Evolutionary conservation across 1,140 invertebrate species (phyloP).

Genomic region (Phymastichus coffea): DNA sequence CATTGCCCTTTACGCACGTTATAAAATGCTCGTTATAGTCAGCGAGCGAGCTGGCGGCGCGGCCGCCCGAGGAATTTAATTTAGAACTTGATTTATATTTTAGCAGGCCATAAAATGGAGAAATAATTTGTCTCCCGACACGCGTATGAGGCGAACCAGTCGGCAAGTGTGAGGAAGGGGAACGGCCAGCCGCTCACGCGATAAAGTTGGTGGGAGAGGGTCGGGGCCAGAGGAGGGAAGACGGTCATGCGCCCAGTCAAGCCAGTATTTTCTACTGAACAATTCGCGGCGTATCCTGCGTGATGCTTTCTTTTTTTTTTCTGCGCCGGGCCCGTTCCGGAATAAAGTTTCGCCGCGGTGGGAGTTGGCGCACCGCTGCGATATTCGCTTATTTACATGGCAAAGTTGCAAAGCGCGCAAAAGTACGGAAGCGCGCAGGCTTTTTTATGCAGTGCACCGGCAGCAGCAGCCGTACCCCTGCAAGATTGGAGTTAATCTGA

Average conservation of each 20-base stretch:
- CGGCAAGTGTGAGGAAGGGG: background rate
- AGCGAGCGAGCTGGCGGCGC: conserved; percentile 14
- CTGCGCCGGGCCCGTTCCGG: background rate
- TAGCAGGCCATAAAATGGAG: conserved; percentile 54
- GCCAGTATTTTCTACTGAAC: background rate
- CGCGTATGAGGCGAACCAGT: conserved; percentile 46
- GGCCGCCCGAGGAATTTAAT: conserved; percentile 50
- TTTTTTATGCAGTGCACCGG: background rate
- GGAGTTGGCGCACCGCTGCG: too few species aligned
- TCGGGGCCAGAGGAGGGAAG: background rate
- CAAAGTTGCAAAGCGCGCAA: background rate
- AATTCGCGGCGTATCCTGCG: background rate
- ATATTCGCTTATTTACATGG: too few species aligned
- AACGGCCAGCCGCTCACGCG: background rate
- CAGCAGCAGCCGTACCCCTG: background rate
- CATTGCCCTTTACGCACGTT: conserved; percentile 33
- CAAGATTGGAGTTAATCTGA: conserved; percentile 5
- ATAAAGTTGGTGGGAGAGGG: conserved; percentile 1
- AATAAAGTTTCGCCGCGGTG: too few species aligned
- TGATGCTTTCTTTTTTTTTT: background rate
- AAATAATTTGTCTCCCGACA: conserved; percentile 54
- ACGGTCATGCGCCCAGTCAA: background rate
- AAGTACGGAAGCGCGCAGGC: too few species aligned
- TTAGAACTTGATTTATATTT: conserved; percentile 57
- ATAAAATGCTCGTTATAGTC: conserved; percentile 52